Percentiles rank a stretch among this genome's conserved stretches.
phyloP scores from a whole-genome alignment of 2,113 vertebrate genomes.

The Penelope pileata region DNA sequence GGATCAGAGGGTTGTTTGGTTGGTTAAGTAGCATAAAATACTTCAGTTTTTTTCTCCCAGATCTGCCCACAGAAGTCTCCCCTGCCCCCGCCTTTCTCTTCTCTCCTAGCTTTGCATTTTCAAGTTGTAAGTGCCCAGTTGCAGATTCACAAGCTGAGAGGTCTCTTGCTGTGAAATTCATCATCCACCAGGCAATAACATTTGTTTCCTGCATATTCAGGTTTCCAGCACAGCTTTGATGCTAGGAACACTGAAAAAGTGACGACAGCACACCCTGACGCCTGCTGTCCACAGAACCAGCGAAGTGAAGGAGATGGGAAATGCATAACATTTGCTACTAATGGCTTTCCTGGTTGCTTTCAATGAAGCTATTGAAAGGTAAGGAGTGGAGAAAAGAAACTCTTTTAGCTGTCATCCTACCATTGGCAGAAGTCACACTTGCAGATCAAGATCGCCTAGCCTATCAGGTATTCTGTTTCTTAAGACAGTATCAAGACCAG shows the following conservation, averaged over 20 bases:
- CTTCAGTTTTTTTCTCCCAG: background rate
- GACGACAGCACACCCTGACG: background rate
- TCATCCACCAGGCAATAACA: background rate
- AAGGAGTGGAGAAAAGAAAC: background rate
- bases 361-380: background rate
- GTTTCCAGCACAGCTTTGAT: background rate
- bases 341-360: background rate
- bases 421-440: background rate
- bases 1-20: background rate
- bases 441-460: background rate
- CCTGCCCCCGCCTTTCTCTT: background rate
- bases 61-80: background rate
- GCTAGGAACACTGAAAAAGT: background rate
- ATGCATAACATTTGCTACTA: fast-evolving
- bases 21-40: background rate
- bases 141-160: background rate
- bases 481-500: background rate
- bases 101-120: background rate
- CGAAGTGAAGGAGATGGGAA: background rate
- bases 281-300: background rate
- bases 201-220: background rate
- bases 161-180: background rate
- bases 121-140: background rate
- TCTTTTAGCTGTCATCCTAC: background rate
- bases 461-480: background rate